A percentile compares a stretch with the other conserved stretches of the same genome.
Evolutionary conservation across 2,888 invertebrate species (phyloP).

Genomic region (Sphinx pinastri): DNA sequence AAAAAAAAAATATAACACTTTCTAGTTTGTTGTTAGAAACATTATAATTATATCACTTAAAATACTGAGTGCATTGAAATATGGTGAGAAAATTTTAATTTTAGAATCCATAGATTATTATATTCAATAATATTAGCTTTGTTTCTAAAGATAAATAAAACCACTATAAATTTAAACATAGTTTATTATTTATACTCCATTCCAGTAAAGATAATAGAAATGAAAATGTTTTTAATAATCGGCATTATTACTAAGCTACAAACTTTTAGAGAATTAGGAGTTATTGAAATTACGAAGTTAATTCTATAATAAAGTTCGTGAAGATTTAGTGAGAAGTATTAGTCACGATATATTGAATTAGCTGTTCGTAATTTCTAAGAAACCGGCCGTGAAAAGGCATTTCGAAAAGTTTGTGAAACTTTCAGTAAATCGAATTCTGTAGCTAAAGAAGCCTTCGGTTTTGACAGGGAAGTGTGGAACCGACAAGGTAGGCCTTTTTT

Average conservation of each 20-base stretch:
- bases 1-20: too few species aligned
- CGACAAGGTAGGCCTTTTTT: too few species aligned
- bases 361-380: neutral
- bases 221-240: neutral
- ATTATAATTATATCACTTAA: too few species aligned
- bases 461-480: too few species aligned
- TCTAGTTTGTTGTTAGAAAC: too few species aligned
- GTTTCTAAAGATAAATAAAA: too few species aligned
- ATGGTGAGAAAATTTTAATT: too few species aligned
- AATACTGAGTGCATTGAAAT: too few species aligned
- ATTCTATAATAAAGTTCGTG: conserved; percentile 33
- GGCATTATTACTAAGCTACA: neutral
- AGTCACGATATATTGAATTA: neutral
- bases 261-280: neutral
- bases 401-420: neutral
- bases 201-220: neutral
- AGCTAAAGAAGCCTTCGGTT: neutral
- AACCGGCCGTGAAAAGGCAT: neutral
- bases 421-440: neutral
- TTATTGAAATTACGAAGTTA: conserved; percentile 11
- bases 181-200: neutral
- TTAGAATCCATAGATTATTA: too few species aligned
- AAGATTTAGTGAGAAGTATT: neutral
- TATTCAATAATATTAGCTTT: too few species aligned
- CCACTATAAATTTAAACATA: neutral